These are phyloP conservation scores for Lemur catta DNA, from an alignment of 2,797 vertebrate species.

Conservation along the genomic window DNA sequence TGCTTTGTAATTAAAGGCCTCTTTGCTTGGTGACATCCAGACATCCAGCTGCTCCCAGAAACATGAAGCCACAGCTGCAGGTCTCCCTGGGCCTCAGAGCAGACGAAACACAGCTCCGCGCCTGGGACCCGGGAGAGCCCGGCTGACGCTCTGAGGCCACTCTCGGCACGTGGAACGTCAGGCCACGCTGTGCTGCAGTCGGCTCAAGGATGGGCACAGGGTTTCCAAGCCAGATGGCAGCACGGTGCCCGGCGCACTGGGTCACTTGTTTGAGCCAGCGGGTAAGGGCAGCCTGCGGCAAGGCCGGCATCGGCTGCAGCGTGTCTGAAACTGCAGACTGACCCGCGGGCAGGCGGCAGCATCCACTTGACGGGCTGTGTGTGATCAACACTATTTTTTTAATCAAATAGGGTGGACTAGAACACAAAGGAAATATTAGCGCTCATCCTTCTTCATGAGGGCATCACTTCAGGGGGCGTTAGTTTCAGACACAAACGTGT, in stretches of 20 bases:
- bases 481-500: rapidly evolving
- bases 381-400: background rate
- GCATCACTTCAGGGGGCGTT: background rate
- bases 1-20: background rate
- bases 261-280: background rate
- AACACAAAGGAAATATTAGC: background rate
- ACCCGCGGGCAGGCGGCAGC: background rate
- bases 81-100: background rate
- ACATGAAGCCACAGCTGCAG: background rate
- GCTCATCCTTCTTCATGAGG: rapidly evolving
- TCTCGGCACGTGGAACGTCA: rapidly evolving
- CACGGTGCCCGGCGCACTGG: rapidly evolving
- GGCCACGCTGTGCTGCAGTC: rapidly evolving
- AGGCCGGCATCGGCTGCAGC: rapidly evolving
- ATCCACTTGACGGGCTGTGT: background rate
- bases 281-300: rapidly evolving
- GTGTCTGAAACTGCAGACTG: rapidly evolving
- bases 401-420: background rate
- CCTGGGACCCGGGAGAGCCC: background rate
- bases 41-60: background rate
- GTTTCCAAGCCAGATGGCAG: background rate
- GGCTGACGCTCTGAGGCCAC: rapidly evolving
- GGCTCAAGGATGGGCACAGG: background rate
- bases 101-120: rapidly evolving
- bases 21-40: background rate